These are phyloP conservation scores for Pyxicephalus adspersus DNA, from an alignment of 2,113 vertebrate genomes.

Conservation along the genomic window DNA sequence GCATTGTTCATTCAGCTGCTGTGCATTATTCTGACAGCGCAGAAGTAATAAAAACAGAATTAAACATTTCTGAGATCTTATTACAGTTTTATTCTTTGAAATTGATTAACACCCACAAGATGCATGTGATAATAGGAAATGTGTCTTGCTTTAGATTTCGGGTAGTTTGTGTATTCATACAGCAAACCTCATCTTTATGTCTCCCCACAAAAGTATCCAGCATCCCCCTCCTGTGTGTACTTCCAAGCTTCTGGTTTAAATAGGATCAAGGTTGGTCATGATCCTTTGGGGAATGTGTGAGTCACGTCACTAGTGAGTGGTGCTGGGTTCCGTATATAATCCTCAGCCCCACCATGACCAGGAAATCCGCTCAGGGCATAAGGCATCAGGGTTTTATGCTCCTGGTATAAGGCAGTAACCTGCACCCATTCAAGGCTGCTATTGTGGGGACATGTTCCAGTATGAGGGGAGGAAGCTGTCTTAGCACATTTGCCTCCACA, in stretches of 20 bases:
- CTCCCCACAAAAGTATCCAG: background rate
- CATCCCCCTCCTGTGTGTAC: constrained; percentile 20
- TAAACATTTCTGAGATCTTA: background rate
- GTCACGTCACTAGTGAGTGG: constrained; percentile 51
- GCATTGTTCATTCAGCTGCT: constrained; percentile 3
- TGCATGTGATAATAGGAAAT: background rate
- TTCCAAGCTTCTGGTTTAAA: constrained; percentile 48
- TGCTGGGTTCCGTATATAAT: constrained; percentile 50
- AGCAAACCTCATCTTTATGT: background rate
- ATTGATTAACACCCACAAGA: background rate
- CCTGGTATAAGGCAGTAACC: constrained; percentile 50
- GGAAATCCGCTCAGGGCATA: constrained; percentile 55
- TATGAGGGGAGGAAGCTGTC: background rate
- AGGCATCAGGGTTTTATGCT: constrained; percentile 43
- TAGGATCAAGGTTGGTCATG: constrained; percentile 47
- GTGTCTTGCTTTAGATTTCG: background rate
- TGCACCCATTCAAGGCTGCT: constrained; percentile 33
- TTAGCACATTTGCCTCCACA: constrained; percentile 4
- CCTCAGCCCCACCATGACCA: constrained; percentile 44
- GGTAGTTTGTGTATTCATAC: too few relatives aligned
- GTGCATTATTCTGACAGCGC: background rate
- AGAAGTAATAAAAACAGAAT: background rate
- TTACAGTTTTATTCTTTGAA: background rate
- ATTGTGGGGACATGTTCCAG: constrained; percentile 11
- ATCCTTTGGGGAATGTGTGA: constrained; percentile 54